Evolutionary conservation across 2,888 invertebrate species (phyloP).

Genomic region (Dryococelus australis): DNA sequence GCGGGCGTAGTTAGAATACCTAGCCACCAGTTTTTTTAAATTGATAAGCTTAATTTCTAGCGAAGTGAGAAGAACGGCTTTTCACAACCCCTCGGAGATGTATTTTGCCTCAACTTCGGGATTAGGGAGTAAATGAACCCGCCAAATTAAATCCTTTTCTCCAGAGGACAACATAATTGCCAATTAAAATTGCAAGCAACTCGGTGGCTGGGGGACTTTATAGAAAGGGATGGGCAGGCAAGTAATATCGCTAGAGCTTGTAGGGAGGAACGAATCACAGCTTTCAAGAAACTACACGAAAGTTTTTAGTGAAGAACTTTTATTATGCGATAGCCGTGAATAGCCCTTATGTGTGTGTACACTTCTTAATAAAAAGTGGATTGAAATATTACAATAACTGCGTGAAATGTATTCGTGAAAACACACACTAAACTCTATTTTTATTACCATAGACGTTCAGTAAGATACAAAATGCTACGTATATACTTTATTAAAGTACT

Average conservation of each 20-base stretch:
- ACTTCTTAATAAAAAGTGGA: too few relatives aligned
- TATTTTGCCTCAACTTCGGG: constrained; percentile 1
- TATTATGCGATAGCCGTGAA: neutral
- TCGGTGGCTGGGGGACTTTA: neutral
- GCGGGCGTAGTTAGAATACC: neutral
- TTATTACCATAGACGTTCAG: too few relatives aligned
- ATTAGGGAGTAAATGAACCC: constrained; percentile 10
- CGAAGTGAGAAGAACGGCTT: neutral
- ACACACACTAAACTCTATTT: too few relatives aligned
- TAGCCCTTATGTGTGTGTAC: neutral
- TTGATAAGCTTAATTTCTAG: neutral
- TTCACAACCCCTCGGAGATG: neutral
- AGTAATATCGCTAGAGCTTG: neutral
- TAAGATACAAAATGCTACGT: too few relatives aligned
- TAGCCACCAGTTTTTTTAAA: neutral
- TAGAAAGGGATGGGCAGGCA: neutral
- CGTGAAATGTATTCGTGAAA: too few relatives aligned
- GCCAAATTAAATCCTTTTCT: constrained; percentile 9
- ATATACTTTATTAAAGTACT: too few relatives aligned
- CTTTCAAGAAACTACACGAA: neutral
- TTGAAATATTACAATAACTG: too few relatives aligned
- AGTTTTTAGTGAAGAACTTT: neutral
- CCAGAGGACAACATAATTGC: constrained; percentile 16
- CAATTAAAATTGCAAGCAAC: neutral
- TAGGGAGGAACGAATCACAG: neutral